Percentiles rank a stretch among this genome's conserved stretches.
phyloP scores from a whole-genome alignment of 2,113 vertebrate species.

The Excalfactoria chinensis region DNA sequence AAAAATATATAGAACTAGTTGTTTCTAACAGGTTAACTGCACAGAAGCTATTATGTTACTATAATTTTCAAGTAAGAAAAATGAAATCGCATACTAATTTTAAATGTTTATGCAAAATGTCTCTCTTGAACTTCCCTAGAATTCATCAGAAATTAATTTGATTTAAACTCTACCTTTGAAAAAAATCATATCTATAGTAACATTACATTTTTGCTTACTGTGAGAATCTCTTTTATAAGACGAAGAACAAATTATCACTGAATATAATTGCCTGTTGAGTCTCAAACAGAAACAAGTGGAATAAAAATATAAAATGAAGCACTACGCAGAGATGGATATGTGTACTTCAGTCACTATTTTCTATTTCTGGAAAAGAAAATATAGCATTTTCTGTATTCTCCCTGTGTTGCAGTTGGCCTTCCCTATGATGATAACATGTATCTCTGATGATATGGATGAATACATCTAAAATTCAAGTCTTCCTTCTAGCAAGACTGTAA shows the following conservation, averaged over 20 bases:
- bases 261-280: slow-evolving; percentile 28
- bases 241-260: not conserved
- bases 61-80: not conserved
- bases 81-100: not conserved
- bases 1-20: not conserved
- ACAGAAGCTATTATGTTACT: not conserved
- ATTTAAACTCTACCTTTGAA: not conserved
- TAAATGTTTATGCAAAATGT: not conserved
- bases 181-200: not conserved
- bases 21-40: not conserved
- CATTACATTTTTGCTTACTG: slow-evolving; percentile 3
- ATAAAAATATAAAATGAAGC: slow-evolving; percentile 31
- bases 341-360: slow-evolving; percentile 5
- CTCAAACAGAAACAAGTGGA: slow-evolving; percentile 58
- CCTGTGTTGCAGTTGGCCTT: slow-evolving; percentile 30
- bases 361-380: slow-evolving; percentile 20
- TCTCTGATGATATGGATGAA: slow-evolving; percentile 70
- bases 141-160: not conserved
- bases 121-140: not conserved
- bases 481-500: slow-evolving; percentile 58
- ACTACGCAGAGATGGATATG: not conserved
- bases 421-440: slow-evolving; percentile 30
- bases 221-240: slow-evolving; percentile 18
- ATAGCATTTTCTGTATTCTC: slow-evolving; percentile 36
- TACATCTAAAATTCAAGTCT: slow-evolving; percentile 66